Evolutionary conservation across 2,113 vertebrate species (phyloP), one percentile per base, ranked within the genome.

Genomic region (Saguinus imperator): DNA sequence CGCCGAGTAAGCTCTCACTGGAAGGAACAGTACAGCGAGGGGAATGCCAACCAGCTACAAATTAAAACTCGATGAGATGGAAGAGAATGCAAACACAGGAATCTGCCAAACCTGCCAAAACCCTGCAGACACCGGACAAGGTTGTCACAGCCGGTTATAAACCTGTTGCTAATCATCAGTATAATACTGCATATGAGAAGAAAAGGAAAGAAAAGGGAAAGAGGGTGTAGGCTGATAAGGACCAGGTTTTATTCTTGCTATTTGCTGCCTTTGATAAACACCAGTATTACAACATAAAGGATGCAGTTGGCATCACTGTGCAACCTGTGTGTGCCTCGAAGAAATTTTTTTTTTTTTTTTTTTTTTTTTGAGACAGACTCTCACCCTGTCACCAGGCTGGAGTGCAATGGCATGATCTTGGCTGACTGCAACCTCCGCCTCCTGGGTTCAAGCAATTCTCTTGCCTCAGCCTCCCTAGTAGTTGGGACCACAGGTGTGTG

Each of bases 221-320:
- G 79, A 73, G 37, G 58, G 66, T 58, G 52, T 23, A n/a, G 50
- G 50, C 64, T 72, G 50, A 83, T 45, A 73, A 83, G 58, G 66
- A 83, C 9, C 9, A n/a, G 13, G n/a, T 40, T 82, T 58, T 83
- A 91, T 35, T 21, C 79, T 58, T 92, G 72, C 75, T 93, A 6
- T 80, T 80, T 70, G 37, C 58, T 68, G 83, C 92, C 83, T 87
- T 93, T 29, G 92, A 93, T 48, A 93, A 87, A 70, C 73, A 80
- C 48, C 73, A 93, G 61, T 87, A 70, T 87, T 87, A 70, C 43
- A 57, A 87, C 29, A 20, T 58, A 8, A 57, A 87, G 21, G 83
- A 93, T 29, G 21, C 70, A 61, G 75, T 72, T 29, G 16, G 3
- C 40, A 70, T 80, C 61, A 70, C 61, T 16, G 3, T n/a, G 61